Base-by-base conservation (phyloP, 2,888 invertebrate genomes). In the Prosopocoilus inquinatus region DNA sequence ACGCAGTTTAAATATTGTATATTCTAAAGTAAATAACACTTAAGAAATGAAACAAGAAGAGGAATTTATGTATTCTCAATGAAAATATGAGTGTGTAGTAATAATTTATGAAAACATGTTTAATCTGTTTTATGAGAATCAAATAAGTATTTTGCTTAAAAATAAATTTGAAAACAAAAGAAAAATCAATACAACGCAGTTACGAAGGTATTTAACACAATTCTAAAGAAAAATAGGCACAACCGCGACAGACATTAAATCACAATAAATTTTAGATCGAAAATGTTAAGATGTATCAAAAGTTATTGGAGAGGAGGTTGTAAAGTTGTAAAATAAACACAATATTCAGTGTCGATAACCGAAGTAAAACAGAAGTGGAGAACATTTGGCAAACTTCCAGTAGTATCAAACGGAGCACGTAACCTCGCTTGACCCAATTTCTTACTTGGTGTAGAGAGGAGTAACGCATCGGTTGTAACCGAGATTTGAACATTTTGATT, bases 351-450 rank as follows among this genome's bases (percentile, higher is more conserved):
- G 51, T 57, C 57, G 59, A 57, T 57, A 57, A 51, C 45, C 57
- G 54, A 59, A 55, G 50, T 43, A 55, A 59, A 60, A 53, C 58
- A 50, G 52, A 54, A 60, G 33, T 48, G 47, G 44, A 53, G 39
- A 41, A 39, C 47, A 47, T 47, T 41, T 53, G 53, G 53, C 53
- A 34, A 28, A 35, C 34, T n/a, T 48, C 53, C 53, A 53, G 48
- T 48, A 53, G 45, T 36, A 52, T 52, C 51, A 35, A 52, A 46
- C 46, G 13, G 15, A 36, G 45, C 45, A 53, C 48, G 34, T 48
- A 55, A 50, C 46, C 50, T 50, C 50, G 50, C 33, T 41, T 50
- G 55, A 33, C 55, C 55, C 47, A 55, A 50, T 55, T 55, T 55
- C 47, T 32, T 34, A 39, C 35, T 16, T 13, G 39, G 12, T 47